Evolutionary conservation across 2,888 invertebrate genomes (phyloP).

Genomic region (Empis stercorea): DNA sequence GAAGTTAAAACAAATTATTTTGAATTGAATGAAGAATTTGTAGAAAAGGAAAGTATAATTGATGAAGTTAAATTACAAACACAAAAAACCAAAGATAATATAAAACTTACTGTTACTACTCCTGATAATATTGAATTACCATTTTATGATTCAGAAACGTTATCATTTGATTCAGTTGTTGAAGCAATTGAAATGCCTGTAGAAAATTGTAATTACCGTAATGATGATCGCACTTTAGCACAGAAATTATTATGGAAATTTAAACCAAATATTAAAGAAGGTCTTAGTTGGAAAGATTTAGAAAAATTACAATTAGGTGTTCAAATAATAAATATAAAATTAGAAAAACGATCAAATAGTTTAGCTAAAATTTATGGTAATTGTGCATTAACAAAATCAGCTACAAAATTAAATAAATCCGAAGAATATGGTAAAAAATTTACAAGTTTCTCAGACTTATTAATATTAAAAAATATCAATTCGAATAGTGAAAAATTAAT

Average conservation of each 20-base stretch:
- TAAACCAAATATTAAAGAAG: constrained; percentile 28
- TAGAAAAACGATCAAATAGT: constrained; percentile 22
- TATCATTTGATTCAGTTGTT: constrained; percentile 14
- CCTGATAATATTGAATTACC: constrained; percentile 32
- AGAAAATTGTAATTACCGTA: neutral
- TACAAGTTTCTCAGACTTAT: constrained; percentile 31
- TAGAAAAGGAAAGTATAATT: neutral
- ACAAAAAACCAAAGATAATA: constrained; percentile 13
- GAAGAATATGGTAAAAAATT: constrained; percentile 15
- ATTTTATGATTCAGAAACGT: constrained; percentile 4
- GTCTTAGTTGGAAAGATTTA: constrained; percentile 26
- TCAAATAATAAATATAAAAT: constrained; percentile 20
- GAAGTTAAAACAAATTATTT: neutral
- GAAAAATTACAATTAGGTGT: constrained; percentile 22
- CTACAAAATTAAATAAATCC: neutral
- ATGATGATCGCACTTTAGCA: neutral
- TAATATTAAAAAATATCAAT: constrained; percentile 28
- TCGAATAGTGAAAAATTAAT: too few species aligned
- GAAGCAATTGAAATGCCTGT: constrained; percentile 29
- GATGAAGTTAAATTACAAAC: constrained; percentile 1
- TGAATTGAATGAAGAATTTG: neutral
- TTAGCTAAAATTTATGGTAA: constrained; percentile 2
- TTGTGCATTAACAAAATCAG: neutral
- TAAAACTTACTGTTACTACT: constrained; percentile 30
- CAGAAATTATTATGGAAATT: constrained; percentile 27